Evolutionary conservation across 2,888 invertebrate species (phyloP), one percentile per base, ranked within the genome.

Genomic region (Cheilosia pagana): DNA sequence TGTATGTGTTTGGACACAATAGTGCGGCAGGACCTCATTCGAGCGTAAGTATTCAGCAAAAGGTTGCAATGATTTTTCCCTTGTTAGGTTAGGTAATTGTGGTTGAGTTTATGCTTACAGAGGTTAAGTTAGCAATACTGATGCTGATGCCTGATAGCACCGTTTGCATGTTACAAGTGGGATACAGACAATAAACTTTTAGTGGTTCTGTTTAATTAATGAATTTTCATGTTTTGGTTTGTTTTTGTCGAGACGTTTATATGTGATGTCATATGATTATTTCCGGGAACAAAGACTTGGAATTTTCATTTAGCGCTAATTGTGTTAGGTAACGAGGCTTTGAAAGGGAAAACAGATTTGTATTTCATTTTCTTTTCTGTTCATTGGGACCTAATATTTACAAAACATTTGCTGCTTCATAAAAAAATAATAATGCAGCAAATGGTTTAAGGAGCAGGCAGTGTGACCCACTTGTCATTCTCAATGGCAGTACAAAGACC

Each of bases 1-100:
- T 98, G 93, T 98, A 97, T 90, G 96, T 97, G 28, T 97, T 97
- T 89, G 95, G 95, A 5, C 97, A 98, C 90, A 96, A 96, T 87
- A 96, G 96, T 76, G 93, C 95, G 86, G 95, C 95, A 88, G 96
- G 95, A 81, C 95, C 96, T 86, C 95, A 95, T 91, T 94, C 96
- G 55, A 93, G 94, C 88, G 97, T 97, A 92, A 95, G 95, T 94
- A 45, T 10, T 39, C 7, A 52, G 23, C 19, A 25, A 8, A 50
- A 23, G 53, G 28, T 19, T 55, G n/a, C 25, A 25, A 28, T 57
- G 45, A 71, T 70, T 55, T 67, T 70, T 14, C 16, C 25, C 53
- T 48, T 19, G 48, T 59, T 59, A 25, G 10, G 63, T 39, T 25
- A 41, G 75, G 50, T 48, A 7, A 35, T 65, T 75, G 65, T 57